These are phyloP conservation scores for Lepidocyrtinus sp. DNA, from an alignment of 2,888 invertebrate species.

Conservation along the genomic window DNA sequence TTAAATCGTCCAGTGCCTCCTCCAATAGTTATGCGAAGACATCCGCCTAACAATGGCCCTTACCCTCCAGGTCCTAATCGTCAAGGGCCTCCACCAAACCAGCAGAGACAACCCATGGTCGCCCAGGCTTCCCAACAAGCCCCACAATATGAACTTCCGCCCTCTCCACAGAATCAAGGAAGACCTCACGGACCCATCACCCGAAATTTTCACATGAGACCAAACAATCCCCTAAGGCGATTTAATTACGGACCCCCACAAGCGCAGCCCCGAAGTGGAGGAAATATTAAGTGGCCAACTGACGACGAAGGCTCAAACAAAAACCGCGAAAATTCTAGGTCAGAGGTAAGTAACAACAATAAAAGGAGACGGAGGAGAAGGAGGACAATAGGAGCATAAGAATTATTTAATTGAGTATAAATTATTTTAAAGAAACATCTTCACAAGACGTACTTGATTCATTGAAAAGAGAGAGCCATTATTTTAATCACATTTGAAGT, in stretches of 20 bases:
- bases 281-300: conserved; percentile 64
- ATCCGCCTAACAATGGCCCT: conserved; percentile 55
- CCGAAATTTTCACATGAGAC: conserved; percentile 48
- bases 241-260: conserved; percentile 52
- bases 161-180: conserved; percentile 22
- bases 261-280: conserved; percentile 57
- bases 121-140: conserved; percentile 32
- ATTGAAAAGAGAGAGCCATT: too few relatives aligned
- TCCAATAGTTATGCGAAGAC: conserved; percentile 68
- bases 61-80: conserved; percentile 45
- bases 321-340: not conserved
- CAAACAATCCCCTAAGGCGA: conserved; percentile 38
- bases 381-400: conserved; percentile 23
- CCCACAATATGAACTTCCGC: conserved; percentile 32
- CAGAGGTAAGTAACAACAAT: conserved; percentile 5
- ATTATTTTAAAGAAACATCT: not conserved
- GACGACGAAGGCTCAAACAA: conserved; percentile 34
- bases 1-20: conserved; percentile 65
- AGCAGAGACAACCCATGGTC: conserved; percentile 33
- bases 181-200: conserved; percentile 31
- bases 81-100: conserved; percentile 41
- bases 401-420: conserved; percentile 19
- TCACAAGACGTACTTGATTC: not conserved
- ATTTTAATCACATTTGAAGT: too few relatives aligned
- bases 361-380: conserved; percentile 39